Evolutionary conservation across 2,797 vertebrate genomes (phyloP), one percentile per base, ranked within the genome.

Genomic region (Eulemur rubriventer): DNA sequence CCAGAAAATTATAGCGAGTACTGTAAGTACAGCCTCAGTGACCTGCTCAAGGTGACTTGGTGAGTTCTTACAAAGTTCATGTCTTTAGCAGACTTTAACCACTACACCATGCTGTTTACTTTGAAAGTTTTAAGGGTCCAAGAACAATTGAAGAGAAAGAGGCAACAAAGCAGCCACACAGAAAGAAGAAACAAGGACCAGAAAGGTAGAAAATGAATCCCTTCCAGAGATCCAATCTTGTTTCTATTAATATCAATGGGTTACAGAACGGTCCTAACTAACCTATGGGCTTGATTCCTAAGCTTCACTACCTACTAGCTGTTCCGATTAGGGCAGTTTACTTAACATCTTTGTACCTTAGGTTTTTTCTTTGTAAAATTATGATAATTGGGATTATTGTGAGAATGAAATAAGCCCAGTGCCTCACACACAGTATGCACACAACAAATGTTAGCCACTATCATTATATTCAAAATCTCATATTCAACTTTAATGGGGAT

Each of bases 41-140:
- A 82, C 61, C 24, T 79, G 55, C 50, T 72, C 63, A 69, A 69
- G 73, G 90, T 43, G 11, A 75, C n/a, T 70, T 75, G 65, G n/a
- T 87, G 83, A 95, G 50, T 70, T 78, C 80, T 18, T 80, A 48
- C 91, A 92, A 95, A 70, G 41, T 35, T 92, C 14, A 18, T 33
- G 8, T 89, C 79, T 94, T n/a, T 48, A 26, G 61, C 43, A 52
- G 59, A 69, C 12, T 81, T 90, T 59, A 65, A 41, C 41, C 9
- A 35, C 50, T 38, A 86, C 2, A 63, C 28, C 38, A 84, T 92
- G 20, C 65, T 63, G 70, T 50, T 69, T 61, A 79, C n/a, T 83
- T 50, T 55, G 28, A 46, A 57, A 70, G 10, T 90, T 72, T 17
- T 20, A 81, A 89, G 38, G 33, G 28, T 52, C 72, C 46, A 80